These are phyloP conservation scores for Sebastes schlegelii DNA, from an alignment of 2,113 vertebrate species.

Conservation along the genomic window DNA sequence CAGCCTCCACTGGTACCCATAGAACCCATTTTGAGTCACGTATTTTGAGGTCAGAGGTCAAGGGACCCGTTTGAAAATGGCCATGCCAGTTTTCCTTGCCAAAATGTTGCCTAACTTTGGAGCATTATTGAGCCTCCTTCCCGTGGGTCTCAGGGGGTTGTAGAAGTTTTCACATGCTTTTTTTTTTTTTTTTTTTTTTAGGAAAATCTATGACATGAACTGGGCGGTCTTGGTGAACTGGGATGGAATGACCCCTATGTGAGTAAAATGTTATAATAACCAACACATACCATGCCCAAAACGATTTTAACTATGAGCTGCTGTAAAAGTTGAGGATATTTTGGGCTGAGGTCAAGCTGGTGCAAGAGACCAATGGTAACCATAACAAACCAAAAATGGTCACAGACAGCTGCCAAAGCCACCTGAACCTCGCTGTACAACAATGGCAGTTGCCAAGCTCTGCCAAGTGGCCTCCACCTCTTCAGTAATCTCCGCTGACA, in stretches of 20 bases:
- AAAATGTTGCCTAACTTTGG: too few relatives aligned
- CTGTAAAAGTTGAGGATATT: constrained; percentile 14
- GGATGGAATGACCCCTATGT: neutral
- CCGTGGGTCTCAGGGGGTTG: too few relatives aligned
- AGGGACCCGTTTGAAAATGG: too few relatives aligned
- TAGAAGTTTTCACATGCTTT: too few relatives aligned
- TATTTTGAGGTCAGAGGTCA: too few relatives aligned
- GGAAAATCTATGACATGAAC: too few relatives aligned
- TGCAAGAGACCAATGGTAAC: constrained; percentile 25
- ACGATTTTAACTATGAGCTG: neutral
- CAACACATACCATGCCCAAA: neutral
- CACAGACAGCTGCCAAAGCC: constrained; percentile 39
- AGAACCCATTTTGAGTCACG: too few relatives aligned
- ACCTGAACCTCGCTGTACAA: constrained; percentile 13
- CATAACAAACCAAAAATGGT: constrained; percentile 56
- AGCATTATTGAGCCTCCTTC: too few relatives aligned
- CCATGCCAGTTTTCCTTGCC: too few relatives aligned
- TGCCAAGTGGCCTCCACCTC: constrained; percentile 56
- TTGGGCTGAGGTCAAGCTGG: constrained; percentile 27
- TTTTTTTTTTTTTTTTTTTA: too few relatives aligned
- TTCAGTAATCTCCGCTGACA: constrained; percentile 60
- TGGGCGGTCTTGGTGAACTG: neutral
- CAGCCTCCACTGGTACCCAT: too few relatives aligned
- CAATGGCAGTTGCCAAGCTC: constrained; percentile 18
- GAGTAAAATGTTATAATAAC: neutral